Evolutionary conservation across 2,797 vertebrate genomes (phyloP), one percentile per base, ranked within the genome.

Genomic region (Malacoraja senta): DNA sequence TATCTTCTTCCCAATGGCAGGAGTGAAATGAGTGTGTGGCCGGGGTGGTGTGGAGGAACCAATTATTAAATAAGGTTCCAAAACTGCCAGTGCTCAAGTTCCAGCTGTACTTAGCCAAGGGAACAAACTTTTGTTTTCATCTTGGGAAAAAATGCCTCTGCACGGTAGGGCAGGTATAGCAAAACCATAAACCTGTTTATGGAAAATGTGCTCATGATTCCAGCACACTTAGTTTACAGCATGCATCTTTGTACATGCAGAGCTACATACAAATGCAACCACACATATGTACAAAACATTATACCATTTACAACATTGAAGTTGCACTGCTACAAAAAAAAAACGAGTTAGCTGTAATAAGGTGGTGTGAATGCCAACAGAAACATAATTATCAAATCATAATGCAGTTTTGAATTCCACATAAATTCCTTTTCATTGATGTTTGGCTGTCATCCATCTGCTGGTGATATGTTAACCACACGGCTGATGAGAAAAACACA

Each of bases 381-480:
- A 68, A 88, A 88, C 68, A 88, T 88, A 88, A 88, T 88, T 68
- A 68, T 88, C 84, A 88, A 88, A 88, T 35, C 61, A 68, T 32
- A 88, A 19, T 32, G 65, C 84, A 88, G 84, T 88, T 88, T 88
- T 88, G 84, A 88, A 88, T 88, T 68, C n/a, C 63, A 88, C 63
- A 3, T 68, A 13, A 88, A 88, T 88, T 88, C 63, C 68, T 88
- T 63, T 88, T 88, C 63, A 68, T 68, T 88, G 61, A 88, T 88
- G 63, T 88, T 88, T 88, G 61, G 84, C 84, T 88, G n/a, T 21
- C n/a, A 68, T 35, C 84, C 84, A 88, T 35, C 84, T 68, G 84
- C 84, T 88, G 9, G 61, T 32, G 61, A 88, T n/a, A 88, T 88
- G 61, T 65, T 88, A 68, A 68, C 84, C 84, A 88, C 35, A 79